Evolutionary conservation across 2,113 vertebrate genomes (phyloP).

Genomic region (Pygoscelis antarcticus): DNA sequence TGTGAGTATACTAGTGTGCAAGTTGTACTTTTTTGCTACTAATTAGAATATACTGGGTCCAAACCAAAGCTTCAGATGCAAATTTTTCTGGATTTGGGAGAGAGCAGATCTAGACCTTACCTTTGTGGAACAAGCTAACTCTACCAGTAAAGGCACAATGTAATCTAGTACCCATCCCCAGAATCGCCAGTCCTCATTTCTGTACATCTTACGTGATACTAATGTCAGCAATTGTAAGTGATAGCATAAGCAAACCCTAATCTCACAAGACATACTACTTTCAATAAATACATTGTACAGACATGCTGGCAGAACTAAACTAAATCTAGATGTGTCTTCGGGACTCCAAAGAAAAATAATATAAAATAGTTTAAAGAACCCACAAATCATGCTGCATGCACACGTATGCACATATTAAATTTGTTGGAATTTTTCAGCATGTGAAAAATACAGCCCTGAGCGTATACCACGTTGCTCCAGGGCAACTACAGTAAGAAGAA

Average conservation of each 20-base stretch:
- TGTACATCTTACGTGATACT: neutral
- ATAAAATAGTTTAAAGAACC: neutral
- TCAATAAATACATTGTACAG: neutral
- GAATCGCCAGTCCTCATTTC: neutral
- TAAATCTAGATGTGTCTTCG: neutral
- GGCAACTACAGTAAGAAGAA: neutral
- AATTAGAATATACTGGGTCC: neutral
- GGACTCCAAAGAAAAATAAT: neutral
- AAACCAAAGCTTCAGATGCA: neutral
- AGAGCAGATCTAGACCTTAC: neutral
- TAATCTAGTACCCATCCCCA: neutral
- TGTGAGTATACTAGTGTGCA: neutral
- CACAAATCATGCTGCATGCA: accelerated
- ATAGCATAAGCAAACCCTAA: neutral
- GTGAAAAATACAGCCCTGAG: neutral
- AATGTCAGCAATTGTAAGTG: neutral
- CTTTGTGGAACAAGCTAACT: neutral
- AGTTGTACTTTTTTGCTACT: neutral
- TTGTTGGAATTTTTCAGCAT: neutral
- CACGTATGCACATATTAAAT: neutral
- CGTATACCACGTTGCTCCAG: neutral
- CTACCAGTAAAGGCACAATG: neutral
- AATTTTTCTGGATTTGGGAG: neutral
- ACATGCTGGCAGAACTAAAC: neutral
- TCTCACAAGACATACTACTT: neutral